Evolutionary conservation across 2,888 invertebrate genomes (phyloP).

Genomic region (Drosophila ezoana): DNA sequence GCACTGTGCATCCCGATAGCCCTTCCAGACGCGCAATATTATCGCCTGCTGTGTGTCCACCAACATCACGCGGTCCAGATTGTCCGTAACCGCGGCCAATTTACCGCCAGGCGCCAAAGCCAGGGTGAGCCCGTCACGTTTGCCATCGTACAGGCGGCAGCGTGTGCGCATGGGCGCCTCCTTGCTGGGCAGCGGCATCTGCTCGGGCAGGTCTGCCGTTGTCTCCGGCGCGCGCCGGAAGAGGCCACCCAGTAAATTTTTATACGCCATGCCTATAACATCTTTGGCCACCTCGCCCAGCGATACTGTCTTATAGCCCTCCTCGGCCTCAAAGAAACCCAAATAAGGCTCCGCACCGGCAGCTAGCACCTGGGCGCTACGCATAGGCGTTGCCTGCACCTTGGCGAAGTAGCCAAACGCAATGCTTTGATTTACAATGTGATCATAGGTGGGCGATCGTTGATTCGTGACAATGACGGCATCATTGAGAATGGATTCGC

Average conservation of each 20-base stretch:
- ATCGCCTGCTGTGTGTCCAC: conserved; percentile 93
- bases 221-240: conserved; percentile 73
- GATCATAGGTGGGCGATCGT: conserved; percentile 90
- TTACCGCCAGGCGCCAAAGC: conserved; percentile 90
- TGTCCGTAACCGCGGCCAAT: conserved; percentile 93
- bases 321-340: conserved; percentile 95
- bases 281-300: conserved; percentile 96
- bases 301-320: conserved; percentile 93
- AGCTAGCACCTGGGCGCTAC: conserved; percentile 90
- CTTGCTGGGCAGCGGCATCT: conserved; percentile 78
- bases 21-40: conserved; percentile 95
- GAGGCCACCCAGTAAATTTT: conserved; percentile 91
- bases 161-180: conserved; percentile 91
- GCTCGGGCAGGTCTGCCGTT: conserved; percentile 31
- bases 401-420: conserved; percentile 84
- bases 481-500: conserved; percentile 89
- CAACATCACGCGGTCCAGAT: conserved; percentile 94
- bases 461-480: conserved; percentile 90
- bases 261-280: conserved; percentile 88
- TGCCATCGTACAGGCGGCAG: conserved; percentile 92
- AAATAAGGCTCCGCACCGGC: conserved; percentile 93
- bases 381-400: conserved; percentile 90
- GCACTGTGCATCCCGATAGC: conserved; percentile 97
- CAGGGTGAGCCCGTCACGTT: conserved; percentile 91
- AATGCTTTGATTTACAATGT: conserved; percentile 88